These are phyloP conservation scores for Catonia carolina DNA, from an alignment of 2,888 invertebrate species.

Conservation along the genomic window DNA sequence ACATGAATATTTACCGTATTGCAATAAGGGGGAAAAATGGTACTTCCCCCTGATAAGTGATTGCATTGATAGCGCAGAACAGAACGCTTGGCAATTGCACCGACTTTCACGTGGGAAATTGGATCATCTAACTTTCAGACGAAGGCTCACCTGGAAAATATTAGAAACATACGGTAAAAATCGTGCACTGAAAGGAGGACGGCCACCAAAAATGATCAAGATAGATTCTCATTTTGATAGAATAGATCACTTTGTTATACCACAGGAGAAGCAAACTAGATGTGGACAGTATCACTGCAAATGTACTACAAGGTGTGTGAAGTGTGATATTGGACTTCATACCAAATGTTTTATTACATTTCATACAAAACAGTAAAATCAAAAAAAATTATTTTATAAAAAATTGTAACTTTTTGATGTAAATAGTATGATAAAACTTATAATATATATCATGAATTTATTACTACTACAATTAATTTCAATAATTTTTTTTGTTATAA, in stretches of 20 bases:
- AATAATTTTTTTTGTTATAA: too few relatives aligned
- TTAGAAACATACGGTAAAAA: constrained; percentile 8
- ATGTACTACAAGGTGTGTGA: constrained; percentile 14
- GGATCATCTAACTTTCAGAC: constrained; percentile 33
- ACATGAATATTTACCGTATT: constrained; percentile 34
- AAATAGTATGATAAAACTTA: too few relatives aligned
- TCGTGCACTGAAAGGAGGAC: background rate
- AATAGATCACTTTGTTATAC: constrained; percentile 16
- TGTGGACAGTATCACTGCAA: constrained; percentile 16
- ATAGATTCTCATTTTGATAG: constrained; percentile 17
- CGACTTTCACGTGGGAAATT: constrained; percentile 28
- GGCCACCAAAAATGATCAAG: constrained; percentile 13
- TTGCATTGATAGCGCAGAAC: constrained; percentile 34
- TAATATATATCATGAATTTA: too few relatives aligned
- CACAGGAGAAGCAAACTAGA: constrained; percentile 19
- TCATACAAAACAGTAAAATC: constrained; percentile 9
- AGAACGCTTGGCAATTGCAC: constrained; percentile 36
- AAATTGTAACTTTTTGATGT: too few relatives aligned
- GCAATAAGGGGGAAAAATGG: constrained; percentile 36
- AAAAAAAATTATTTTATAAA: too few relatives aligned
- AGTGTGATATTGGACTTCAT: constrained; percentile 19
- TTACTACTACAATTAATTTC: too few relatives aligned
- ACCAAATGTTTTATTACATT: constrained; percentile 14
- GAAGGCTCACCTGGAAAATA: constrained; percentile 27
- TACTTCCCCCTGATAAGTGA: constrained; percentile 36